Base-by-base conservation (phyloP, 2,797 vertebrate species). In the Clarias fuscus region DNA sequence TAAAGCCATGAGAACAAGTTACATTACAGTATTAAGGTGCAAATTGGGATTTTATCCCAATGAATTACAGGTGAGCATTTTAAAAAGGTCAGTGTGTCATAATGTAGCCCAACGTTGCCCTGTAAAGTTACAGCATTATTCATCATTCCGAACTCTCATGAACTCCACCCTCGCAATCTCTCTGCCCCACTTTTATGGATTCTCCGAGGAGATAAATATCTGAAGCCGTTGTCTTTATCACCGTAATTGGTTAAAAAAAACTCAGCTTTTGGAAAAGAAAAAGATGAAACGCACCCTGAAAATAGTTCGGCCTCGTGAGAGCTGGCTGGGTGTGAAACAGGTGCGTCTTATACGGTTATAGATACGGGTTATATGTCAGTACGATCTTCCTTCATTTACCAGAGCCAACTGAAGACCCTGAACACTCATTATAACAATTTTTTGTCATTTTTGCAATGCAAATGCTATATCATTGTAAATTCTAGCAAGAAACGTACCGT, bases 251-350 rank as follows among this genome's bases (percentile, higher is more conserved):
- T 33, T 11, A 82, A 82, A 56, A 56, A 67, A 30, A 40, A 85
- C 88, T 88, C 83, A 86, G 84, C 89, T 84, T 68, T 77, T 81
- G 77, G 76, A 24, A 67, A 80, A 88, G 83, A 71, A 88, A 71
- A 88, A 91, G 88, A 92, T 91, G 67, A 91, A 91, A 89, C 84
- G 67, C 68, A 86, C 75, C n/a, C 88, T 88, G 86, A 84, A 91
- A 91, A 88, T 91, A 91, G 88, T 84, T 48, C 7, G 24, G 76
- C 83, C 85, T 86, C 88, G 71, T 77, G 86, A 86, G 87, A 82
- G 18, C 70, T 27, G 72, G 76, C 62, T 84, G 75, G 79, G 86
- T 82, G 79, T 82, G 79, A 90, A 84, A 87, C 87, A 43, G 79
- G 86, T 85, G 73, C 59, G 80, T 82, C 81, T 87, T 76, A 33